phyloP scores from a whole-genome alignment of 2,797 vertebrate genomes.

The Microctenopoma lineatum region DNA sequence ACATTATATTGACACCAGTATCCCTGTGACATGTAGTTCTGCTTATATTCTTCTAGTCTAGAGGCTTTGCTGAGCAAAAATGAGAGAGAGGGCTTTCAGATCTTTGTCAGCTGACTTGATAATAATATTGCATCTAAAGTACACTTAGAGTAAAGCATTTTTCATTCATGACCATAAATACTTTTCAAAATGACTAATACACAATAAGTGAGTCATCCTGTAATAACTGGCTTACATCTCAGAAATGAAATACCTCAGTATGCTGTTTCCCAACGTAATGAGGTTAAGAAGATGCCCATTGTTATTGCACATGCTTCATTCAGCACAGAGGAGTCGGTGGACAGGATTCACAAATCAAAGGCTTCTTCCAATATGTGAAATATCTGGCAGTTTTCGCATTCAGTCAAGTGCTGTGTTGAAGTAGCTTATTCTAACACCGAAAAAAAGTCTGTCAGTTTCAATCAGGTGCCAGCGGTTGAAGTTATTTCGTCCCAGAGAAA shows the following conservation, averaged over 20 bases:
- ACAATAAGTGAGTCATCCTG: conserved; percentile 49
- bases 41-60: conserved; percentile 12
- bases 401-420: conserved; percentile 22
- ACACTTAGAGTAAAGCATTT: conserved; percentile 40
- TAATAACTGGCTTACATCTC: conserved; percentile 32
- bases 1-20: conserved; percentile 32
- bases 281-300: conserved; percentile 24
- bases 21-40: conserved; percentile 31
- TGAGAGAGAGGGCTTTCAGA: not conserved
- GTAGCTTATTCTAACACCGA: conserved; percentile 26
- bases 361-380: conserved; percentile 9
- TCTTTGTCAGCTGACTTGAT: conserved; percentile 24
- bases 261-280: conserved; percentile 17
- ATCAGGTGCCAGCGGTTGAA: conserved; percentile 33
- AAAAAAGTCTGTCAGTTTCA: conserved; percentile 37
- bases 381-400: conserved; percentile 37
- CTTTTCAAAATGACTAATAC: conserved; percentile 50
- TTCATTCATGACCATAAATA: conserved; percentile 44
- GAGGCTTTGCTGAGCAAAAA: conserved; percentile 20
- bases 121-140: conserved; percentile 16
- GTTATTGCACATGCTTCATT: conserved; percentile 32
- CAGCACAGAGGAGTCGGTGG: conserved; percentile 22
- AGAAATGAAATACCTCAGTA: conserved; percentile 37
- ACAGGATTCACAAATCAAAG: conserved; percentile 21
- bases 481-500: conserved; percentile 46